Base-by-base conservation (phyloP, 2,113 vertebrate species). In the Forbesichthys papilliferus region DNA sequence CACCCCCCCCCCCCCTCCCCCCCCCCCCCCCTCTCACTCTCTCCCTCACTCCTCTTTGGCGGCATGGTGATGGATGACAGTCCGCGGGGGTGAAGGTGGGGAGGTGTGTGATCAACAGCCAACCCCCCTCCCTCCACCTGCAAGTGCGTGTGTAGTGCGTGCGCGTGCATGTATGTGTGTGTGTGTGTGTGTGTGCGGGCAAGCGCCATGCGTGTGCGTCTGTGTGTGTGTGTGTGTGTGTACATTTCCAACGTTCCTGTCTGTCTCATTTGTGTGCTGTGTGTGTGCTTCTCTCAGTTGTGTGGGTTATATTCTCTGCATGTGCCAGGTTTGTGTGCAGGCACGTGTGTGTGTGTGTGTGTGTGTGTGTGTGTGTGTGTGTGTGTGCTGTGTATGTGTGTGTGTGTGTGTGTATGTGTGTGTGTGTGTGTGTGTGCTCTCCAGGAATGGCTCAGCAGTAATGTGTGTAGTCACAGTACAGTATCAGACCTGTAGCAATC, bases 51-150 rank as follows among this genome's bases (percentile, higher is more conserved):
- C 79, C 2, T 27, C 27, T 65, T 76, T 48, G 54, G 80, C 79
- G 83, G 83, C 67, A 68, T 9, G 3, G 73, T 90, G 88, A 90
- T 90, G 85, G 86, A 90, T 87, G 83, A 75, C 83, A 84, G 78
- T 80, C 88, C 77, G 83, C 73, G 84, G 80, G 82, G 86, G 80
- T 86, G 86, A 87, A 86, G 85, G 86, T 88, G 81, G 86, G 78
- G 69, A 73, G 78, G 83, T 79, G 67, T 83, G 74, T 80, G 81
- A 84, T 84, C 81, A 83, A 81, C 78, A 74, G 80, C 72, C 36
- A 42, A 8, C 36, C 36, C 4, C 36, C 3, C 7, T 8, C 36
- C 71, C 76, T 75, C 63, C 42, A 66, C 64, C 4, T 59, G 69
- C 52, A 62, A 49, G 47, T 57, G 54, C 11, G 60, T 54, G 67